A percentile compares a stretch with the other conserved stretches of the same genome.
Conservation (phyloP, 1,140 invertebrate genomes). For the Leptinotarsa undecemlineata region DNA sequence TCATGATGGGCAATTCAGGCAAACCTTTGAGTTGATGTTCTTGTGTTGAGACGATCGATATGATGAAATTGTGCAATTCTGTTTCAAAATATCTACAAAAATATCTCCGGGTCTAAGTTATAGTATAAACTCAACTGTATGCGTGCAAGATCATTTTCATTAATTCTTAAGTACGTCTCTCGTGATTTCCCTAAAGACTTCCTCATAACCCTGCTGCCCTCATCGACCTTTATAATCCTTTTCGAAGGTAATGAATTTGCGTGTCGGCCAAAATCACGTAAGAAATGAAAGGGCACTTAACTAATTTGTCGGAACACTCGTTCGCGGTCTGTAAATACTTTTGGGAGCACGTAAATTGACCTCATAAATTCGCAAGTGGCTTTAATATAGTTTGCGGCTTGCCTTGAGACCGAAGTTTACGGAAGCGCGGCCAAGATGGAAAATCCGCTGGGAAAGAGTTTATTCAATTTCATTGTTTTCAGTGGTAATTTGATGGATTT, state of each 20-base stretch:
- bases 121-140: too few relatives aligned
- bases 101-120: too few relatives aligned
- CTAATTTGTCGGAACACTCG: slow-evolving; percentile 33
- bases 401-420: slow-evolving; percentile 5
- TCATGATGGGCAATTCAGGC: too few relatives aligned
- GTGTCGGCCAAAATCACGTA: slow-evolving; percentile 36
- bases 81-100: too few relatives aligned
- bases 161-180: not conserved
- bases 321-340: slow-evolving; percentile 10
- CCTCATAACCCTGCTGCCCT: not conserved
- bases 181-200: not conserved
- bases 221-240: not conserved
- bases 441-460: too few relatives aligned
- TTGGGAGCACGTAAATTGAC: slow-evolving; percentile 2
- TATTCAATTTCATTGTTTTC: too few relatives aligned
- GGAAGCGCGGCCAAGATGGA: not conserved
- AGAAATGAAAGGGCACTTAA: slow-evolving; percentile 39
- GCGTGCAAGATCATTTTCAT: not conserved
- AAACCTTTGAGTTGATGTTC: too few relatives aligned
- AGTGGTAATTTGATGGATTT: too few relatives aligned
- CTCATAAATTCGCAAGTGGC: slow-evolving; percentile 2
- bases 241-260: slow-evolving; percentile 26
- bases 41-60: too few relatives aligned
- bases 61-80: too few relatives aligned
- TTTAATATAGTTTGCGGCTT: slow-evolving; percentile 13